Evolutionary conservation across 2,113 vertebrate species (phyloP).

Genomic region (Albula goreensis): DNA sequence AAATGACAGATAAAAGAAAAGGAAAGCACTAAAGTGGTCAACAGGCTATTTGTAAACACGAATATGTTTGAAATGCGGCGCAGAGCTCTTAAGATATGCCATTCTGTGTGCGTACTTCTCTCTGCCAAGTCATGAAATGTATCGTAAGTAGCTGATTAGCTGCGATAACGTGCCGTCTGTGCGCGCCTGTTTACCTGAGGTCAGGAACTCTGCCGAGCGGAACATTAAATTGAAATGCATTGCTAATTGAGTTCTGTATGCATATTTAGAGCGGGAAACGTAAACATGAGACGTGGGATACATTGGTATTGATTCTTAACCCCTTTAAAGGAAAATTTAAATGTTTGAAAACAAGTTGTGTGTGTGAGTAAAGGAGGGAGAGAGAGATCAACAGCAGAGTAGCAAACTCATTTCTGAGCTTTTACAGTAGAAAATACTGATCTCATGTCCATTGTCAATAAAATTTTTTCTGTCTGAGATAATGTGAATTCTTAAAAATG

Average conservation of each 20-base stretch:
- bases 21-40: background rate
- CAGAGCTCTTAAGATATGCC: background rate
- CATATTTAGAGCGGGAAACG: background rate
- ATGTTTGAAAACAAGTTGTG: too few relatives aligned
- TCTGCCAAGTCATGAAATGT: background rate
- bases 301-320: too few relatives aligned
- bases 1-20: background rate
- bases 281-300: too few relatives aligned
- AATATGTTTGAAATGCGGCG: background rate
- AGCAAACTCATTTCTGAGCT: too few relatives aligned
- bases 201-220: background rate
- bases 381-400: too few relatives aligned
- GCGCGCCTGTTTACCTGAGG: constrained; percentile 9
- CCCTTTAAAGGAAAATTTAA: too few relatives aligned
- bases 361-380: too few relatives aligned
- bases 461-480: too few relatives aligned
- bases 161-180: constrained; percentile 13
- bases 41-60: background rate
- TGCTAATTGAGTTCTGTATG: constrained; percentile 11
- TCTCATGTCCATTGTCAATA: too few relatives aligned
- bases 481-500: too few relatives aligned
- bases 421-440: too few relatives aligned
- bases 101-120: background rate
- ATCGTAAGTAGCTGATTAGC: background rate
- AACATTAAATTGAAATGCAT: constrained; percentile 17